Conservation (phyloP, 2,113 vertebrate species). For the Pseudois nayaur region DNA sequence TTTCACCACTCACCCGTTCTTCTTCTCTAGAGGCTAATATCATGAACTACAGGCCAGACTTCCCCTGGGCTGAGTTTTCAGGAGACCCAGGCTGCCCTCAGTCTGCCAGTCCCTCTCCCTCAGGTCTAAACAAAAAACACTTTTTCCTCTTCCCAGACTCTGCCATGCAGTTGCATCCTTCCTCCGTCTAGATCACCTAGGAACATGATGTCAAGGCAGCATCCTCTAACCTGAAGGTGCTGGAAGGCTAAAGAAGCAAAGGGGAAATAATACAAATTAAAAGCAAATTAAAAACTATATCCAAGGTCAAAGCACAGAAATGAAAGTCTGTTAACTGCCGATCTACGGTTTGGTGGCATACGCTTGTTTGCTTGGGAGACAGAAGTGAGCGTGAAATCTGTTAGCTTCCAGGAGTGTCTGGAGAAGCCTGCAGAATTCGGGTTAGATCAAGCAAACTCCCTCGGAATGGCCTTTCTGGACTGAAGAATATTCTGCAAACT, state of each 20-base stretch:
- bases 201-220: not conserved
- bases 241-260: constrained; percentile 79
- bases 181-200: not conserved
- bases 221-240: constrained; percentile 81
- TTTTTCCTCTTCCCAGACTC: not conserved
- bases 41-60: not conserved
- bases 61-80: not conserved
- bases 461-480: not conserved
- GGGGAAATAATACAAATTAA: constrained; percentile 89
- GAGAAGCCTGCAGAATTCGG: not conserved
- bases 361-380: constrained; percentile 67
- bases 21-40: not conserved
- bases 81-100: not conserved
- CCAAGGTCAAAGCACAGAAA: constrained; percentile 59
- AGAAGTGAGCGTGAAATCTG: constrained; percentile 55
- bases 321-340: constrained; percentile 77
- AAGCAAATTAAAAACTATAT: constrained; percentile 86
- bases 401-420: not conserved
- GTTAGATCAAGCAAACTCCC: not conserved
- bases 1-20: not conserved
- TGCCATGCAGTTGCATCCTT: not conserved
- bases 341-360: constrained; percentile 59
- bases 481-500: not conserved
- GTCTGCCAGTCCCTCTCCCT: no score
- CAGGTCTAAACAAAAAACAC: not conserved